Percentiles rank a stretch among this genome's conserved stretches.
Conservation (phyloP, 2,113 vertebrate species). For the Pteruthius melanotis region DNA sequence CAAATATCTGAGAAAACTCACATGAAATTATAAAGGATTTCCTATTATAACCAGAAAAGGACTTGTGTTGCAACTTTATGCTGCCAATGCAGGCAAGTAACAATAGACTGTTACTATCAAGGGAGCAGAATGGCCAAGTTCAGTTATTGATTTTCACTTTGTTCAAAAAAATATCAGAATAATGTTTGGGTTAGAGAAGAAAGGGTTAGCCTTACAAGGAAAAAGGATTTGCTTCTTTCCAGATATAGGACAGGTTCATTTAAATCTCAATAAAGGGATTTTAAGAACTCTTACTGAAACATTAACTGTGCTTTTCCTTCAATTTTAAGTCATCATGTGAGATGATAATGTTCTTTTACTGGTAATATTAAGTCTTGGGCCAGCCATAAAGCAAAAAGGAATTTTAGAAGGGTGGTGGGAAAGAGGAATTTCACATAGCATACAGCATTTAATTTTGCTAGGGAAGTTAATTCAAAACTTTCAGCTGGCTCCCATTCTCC, state of each 20-base stretch:
- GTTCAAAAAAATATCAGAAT: slow-evolving; percentile 4
- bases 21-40: not conserved
- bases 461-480: not conserved
- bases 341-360: not conserved
- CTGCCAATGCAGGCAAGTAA: not conserved
- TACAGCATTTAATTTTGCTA: not conserved
- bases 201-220: not conserved
- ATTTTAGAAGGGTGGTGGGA: not conserved
- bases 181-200: not conserved
- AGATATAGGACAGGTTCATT: not conserved
- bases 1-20: not conserved
- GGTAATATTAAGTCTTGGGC: not conserved
- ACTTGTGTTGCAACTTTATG: not conserved
- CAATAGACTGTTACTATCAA: not conserved
- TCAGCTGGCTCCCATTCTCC: not conserved
- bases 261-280: not conserved
- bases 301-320: not conserved
- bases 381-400: not conserved
- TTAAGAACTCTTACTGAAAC: not conserved
- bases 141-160: slow-evolving; percentile 31
- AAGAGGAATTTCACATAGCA: not conserved
- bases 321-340: not conserved
- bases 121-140: not conserved
- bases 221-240: not conserved
- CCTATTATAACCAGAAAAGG: not conserved